Evolutionary conservation across 2,113 vertebrate species (phyloP), one percentile per base, ranked within the genome.

Genomic region (Elanus axillaris): DNA sequence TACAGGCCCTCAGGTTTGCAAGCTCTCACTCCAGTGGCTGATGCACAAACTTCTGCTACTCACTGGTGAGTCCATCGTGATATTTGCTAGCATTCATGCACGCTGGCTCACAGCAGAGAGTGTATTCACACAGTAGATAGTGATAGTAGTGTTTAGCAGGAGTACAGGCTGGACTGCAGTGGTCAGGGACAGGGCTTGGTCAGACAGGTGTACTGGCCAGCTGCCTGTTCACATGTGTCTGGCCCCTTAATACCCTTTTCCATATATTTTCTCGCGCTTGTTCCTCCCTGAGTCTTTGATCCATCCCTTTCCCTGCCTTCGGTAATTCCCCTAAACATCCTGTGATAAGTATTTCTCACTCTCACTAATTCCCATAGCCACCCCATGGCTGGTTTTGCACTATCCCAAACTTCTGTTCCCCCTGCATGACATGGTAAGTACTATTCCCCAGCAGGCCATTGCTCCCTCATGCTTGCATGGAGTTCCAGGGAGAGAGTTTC

Each of bases 51-150:
- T 52, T 47, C 59, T 74, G 47, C 55, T 62, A 0, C 59, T 78
- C 16, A 3, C 2, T 4, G 1, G 8, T 6, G 67, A 59, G 36
- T 16, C 27, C 8, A 0, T 13, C 1, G 1, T 59, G 47, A 5
- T 67, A 20, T 5, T n/a, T 48, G 23, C 40, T 56, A 16, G 40
- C 1, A 1, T 21, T 78, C 10, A 6, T 13, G 34, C 22, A 11
- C 15, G 2, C 0, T 1, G 25, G 1, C 69, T 80, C 26, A 3
- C 42, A 25, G 42, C 1, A 43, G 11, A 42, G 75, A 32, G 53
- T 47, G 17, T 8, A 13, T 63, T 71, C 58, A 68, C 25, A 12
- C 0, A 0, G 13, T 25, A 38, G n/a, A 2, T n/a, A 10, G 23
- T 3, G 58, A 36, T n/a, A 89, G 3, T 15, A n/a, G 53, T 4